A percentile compares a stretch with the other conserved stretches of the same genome.
These are phyloP conservation scores for Chrosomus eos DNA, from an alignment of 2,797 vertebrate genomes.

Conservation along the genomic window DNA sequence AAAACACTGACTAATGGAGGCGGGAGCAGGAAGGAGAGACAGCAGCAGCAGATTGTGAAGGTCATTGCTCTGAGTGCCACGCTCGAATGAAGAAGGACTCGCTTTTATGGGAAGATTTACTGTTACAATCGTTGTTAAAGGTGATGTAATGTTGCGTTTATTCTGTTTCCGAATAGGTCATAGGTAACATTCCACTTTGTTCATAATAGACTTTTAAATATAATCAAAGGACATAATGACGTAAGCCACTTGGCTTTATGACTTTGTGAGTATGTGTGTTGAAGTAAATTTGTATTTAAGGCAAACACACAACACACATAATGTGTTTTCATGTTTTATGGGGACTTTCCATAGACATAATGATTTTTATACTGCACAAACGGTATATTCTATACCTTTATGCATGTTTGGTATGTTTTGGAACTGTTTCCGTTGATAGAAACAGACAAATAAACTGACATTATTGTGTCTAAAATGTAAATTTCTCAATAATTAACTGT, in stretches of 20 bases:
- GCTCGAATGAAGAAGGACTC: constrained; percentile 38
- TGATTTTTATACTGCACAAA: too few relatives aligned
- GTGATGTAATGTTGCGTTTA: constrained; percentile 21
- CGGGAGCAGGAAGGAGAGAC: constrained; percentile 47
- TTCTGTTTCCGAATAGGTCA: constrained; percentile 22
- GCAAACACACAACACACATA: background rate
- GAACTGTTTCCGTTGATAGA: background rate
- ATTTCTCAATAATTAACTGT: background rate
- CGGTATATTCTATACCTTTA: too few relatives aligned
- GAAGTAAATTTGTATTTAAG: background rate
- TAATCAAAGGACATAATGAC: background rate
- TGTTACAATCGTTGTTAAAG: constrained; percentile 29
- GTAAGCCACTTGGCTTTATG: background rate
- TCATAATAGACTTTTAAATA: background rate
- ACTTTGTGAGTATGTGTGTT: background rate
- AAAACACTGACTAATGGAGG: constrained; percentile 56
- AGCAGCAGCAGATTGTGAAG: constrained; percentile 49
- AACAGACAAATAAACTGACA: background rate
- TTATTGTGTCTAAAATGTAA: background rate
- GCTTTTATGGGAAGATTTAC: constrained; percentile 34
- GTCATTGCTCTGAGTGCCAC: constrained; percentile 46
- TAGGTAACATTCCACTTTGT: background rate
- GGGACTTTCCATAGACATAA: too few relatives aligned
- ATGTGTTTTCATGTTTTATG: too few relatives aligned
- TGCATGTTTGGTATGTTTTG: background rate